Evolutionary conservation across 2,113 vertebrate species (phyloP), one percentile per base, ranked within the genome.

Genomic region (Cercocebus atys): DNA sequence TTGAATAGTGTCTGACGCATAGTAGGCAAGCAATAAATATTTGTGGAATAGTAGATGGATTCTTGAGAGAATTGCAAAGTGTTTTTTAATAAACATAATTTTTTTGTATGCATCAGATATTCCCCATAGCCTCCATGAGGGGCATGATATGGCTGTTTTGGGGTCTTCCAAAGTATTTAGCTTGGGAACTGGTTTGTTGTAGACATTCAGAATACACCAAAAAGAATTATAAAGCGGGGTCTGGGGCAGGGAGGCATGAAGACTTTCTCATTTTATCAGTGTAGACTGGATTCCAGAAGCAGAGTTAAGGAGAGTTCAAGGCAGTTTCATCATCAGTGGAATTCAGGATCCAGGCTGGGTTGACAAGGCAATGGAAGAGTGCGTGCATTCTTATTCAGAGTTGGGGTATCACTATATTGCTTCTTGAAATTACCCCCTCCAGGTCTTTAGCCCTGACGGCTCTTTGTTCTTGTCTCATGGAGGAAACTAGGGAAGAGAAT

Each of bases 391-490:
- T 96, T 96, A 96, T 95, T 97, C 96, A 96, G 95, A 97, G 79
- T 93, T 93, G 50, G 85, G 94, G 13, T 88, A 72, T 88, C 88
- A 47, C 88, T 97, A 45, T 90, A 95, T 92, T 96, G 55, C 92
- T 97, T 96, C 95, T 95, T 94, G 82, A 98, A 97, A 97, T 97
- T 87, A 91, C 73, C 93, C 91, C 92, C 64, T 95, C 59, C 57
- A 55, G 87, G 92, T 83, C 90, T 94, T 90, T 76, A 95, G 76
- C 96, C 92, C 84, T 38, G 73, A 93, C 76, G 97, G 81, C 68
- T 93, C 83, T 97, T 94, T 95, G 92, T 97, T 96, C 83, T 85
- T 86, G 57, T 93, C 95, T 97, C 81, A 7, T 78, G 81, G 95
- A 84, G 43, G 59, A 75, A 92, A 96, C 76, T n/a, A 0, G 75